These are phyloP conservation scores for Chalcosyrphus nemorum DNA, from an alignment of 2,888 invertebrate species.

Conservation along the genomic window DNA sequence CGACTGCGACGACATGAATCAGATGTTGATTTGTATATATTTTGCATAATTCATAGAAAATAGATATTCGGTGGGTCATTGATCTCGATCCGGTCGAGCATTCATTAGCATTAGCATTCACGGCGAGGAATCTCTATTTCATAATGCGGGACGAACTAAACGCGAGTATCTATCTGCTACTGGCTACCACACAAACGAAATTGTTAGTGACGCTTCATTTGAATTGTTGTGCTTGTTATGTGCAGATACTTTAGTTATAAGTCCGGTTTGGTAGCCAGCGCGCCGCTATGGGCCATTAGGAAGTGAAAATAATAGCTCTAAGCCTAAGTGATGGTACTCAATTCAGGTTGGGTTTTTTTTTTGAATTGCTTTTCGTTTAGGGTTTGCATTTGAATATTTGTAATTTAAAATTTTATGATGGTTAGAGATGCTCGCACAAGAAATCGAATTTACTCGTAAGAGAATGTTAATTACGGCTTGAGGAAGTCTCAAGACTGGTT, in stretches of 20 bases:
- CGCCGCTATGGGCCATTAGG: constrained; percentile 6
- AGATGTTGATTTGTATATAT: constrained; percentile 50
- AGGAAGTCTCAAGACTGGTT: neutral
- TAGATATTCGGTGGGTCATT: constrained; percentile 33
- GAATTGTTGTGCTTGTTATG: neutral
- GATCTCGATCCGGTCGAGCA: constrained; percentile 28
- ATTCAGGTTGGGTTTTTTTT: neutral
- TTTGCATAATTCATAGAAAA: constrained; percentile 63
- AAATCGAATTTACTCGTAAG: neutral
- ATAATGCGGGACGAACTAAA: no score
- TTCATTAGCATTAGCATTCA: constrained; percentile 35
- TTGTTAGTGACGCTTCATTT: neutral
- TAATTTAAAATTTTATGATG: constrained; percentile 10
- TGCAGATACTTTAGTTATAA: neutral
- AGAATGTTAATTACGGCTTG: constrained; percentile 1
- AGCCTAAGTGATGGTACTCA: constrained; percentile 4
- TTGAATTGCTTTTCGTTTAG: neutral
- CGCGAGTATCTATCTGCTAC: neutral
- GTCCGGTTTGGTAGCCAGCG: neutral
- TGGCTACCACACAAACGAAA: neutral
- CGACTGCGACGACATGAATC: constrained; percentile 28
- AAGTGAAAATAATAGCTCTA: constrained; percentile 12
- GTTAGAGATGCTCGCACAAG: neutral
- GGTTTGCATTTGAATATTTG: constrained; percentile 8
- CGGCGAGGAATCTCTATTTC: constrained; percentile 21